Conservation (phyloP, 2,888 invertebrate genomes). For the Leptopilina drosophilae region DNA sequence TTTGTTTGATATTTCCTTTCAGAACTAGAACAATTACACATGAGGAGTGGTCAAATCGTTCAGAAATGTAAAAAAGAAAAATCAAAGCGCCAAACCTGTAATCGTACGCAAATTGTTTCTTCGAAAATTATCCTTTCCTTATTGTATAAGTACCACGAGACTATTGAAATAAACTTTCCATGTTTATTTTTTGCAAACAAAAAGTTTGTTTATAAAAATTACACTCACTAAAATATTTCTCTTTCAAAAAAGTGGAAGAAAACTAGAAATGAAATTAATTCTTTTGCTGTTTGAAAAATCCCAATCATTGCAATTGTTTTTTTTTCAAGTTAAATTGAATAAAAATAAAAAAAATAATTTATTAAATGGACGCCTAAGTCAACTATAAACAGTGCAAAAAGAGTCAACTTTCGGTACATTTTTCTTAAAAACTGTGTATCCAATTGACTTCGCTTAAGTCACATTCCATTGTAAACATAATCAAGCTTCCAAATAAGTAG, state of each 20-base stretch:
- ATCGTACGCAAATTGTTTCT: slow-evolving; percentile 48
- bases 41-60: slow-evolving; percentile 53
- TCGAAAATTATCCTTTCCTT: slow-evolving; percentile 18
- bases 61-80: slow-evolving; percentile 42
- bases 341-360: too few species aligned
- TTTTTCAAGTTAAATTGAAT: too few species aligned
- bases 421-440: too few species aligned
- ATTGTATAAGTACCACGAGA: neutral
- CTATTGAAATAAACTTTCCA: neutral
- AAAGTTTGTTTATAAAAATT: neutral
- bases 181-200: neutral
- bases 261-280: neutral
- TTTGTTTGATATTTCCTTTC: slow-evolving; percentile 45
- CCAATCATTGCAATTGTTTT: neutral
- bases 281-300: neutral
- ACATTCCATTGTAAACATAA: too few species aligned
- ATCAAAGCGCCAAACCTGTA: slow-evolving; percentile 32
- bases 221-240: slow-evolving; percentile 23
- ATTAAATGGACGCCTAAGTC: too few species aligned
- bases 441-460: too few species aligned
- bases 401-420: too few species aligned
- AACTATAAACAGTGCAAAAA: too few species aligned
- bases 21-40: slow-evolving; percentile 49
- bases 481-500: too few species aligned
- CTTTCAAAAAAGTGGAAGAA: neutral